Evolutionary conservation across 2,797 vertebrate genomes (phyloP).

Genomic region (Gallinago stenura): DNA sequence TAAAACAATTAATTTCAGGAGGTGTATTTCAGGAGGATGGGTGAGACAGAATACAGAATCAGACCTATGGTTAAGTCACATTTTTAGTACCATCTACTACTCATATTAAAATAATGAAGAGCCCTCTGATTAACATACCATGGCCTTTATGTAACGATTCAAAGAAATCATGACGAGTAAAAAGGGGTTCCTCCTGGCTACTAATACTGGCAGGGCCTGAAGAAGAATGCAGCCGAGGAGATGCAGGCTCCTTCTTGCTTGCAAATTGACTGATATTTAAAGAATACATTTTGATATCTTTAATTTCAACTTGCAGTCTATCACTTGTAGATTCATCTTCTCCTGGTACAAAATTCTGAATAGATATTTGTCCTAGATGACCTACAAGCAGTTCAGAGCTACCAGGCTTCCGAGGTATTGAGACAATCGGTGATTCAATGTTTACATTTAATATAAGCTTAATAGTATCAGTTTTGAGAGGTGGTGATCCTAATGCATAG

Average conservation of each 20-base stretch:
- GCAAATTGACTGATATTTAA: constrained; percentile 87
- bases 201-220: constrained; percentile 61
- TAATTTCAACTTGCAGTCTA: constrained; percentile 92
- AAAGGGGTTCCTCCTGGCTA: constrained; percentile 88
- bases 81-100: neutral
- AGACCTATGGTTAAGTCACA: neutral
- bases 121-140: constrained; percentile 80
- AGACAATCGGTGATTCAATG: constrained; percentile 95
- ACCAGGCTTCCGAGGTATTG: constrained; percentile 92
- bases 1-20: neutral
- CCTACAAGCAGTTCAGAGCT: constrained; percentile 93
- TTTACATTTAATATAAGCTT: constrained; percentile 93
- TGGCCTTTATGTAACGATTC: constrained; percentile 90
- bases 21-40: neutral
- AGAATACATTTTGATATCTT: constrained; percentile 95
- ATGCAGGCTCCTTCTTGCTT: constrained; percentile 74
- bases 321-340: constrained; percentile 86
- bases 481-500: constrained; percentile 42
- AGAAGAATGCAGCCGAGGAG: neutral
- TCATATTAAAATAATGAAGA: neutral
- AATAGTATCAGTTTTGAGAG: constrained; percentile 81
- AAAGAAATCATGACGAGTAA: constrained; percentile 96
- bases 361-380: constrained; percentile 93
- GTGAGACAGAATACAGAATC: neutral
- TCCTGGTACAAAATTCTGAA: constrained; percentile 91